Conservation (phyloP, 2,888 invertebrate genomes). For the Acrobasis consociella region DNA sequence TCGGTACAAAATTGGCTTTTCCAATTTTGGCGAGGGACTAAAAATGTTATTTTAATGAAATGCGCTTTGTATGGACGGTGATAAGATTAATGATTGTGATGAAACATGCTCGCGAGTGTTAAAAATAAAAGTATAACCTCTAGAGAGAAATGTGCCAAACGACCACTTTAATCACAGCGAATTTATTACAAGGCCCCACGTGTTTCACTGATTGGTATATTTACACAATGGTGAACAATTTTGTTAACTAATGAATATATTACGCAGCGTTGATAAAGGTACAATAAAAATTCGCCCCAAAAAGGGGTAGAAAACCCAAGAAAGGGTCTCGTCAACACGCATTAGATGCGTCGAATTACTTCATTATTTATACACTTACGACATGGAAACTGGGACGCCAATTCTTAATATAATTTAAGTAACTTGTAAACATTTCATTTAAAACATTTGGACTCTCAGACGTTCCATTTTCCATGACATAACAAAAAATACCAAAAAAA, state of each 20-base stretch:
- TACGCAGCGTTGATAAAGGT: conserved; percentile 20
- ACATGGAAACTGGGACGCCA: conserved; percentile 14
- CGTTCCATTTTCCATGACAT: conserved; percentile 3
- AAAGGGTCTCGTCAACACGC: conserved; percentile 1
- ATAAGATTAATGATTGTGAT: conserved; percentile 23
- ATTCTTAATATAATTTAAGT: conserved; percentile 18
- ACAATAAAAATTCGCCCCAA: conserved; percentile 16
- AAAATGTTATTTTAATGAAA: conserved; percentile 9
- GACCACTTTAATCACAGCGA: conserved; percentile 6
- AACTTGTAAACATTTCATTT: conserved; percentile 14
- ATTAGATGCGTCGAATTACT: neutral
- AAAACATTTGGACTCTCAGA: neutral
- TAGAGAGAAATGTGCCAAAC: conserved; percentile 23
- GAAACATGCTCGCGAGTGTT: conserved; percentile 3
- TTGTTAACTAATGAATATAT: conserved; percentile 25
- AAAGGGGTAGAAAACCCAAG: neutral
- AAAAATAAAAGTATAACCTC: neutral
- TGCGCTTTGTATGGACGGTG: conserved; percentile 26
- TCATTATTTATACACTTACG: neutral
- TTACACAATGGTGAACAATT: conserved; percentile 31
- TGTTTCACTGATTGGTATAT: conserved; percentile 25
- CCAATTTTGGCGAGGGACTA: conserved; percentile 61
- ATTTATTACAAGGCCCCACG: conserved; percentile 28
- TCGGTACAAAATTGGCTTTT: conserved; percentile 60
- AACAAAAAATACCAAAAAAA: conserved; percentile 26